Base-by-base conservation (phyloP, 2,113 vertebrate species). In the Thinocorus orbignyianus region DNA sequence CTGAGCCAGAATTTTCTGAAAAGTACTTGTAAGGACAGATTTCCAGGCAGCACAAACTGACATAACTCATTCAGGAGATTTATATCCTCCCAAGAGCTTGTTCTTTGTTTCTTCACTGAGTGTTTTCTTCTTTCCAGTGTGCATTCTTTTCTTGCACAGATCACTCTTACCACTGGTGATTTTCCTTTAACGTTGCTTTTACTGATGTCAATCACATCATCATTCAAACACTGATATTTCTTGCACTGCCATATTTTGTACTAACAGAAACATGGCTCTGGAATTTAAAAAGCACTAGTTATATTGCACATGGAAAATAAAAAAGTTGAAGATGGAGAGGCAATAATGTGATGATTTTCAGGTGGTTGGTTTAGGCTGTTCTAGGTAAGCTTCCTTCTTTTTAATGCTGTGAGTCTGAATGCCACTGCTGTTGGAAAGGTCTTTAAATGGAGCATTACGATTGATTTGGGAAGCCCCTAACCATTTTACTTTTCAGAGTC, bases 121-220 rank as follows among this genome's bases (percentile, higher is more conserved):
- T 39, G 7, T 17, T 72, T 92, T 76, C 86, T 48, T 62, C 41
- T 80, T 92, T 84, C 64, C 14, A 44, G 60, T 33, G 80, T 41
- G 81, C 28, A 76, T 4, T 31, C 35, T 95, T 96, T 95, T 95
- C 81, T 86, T 94, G 91, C 87, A 95, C 88, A 87, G 91, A 93
- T 83, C 62, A 82, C 28, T 76, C 61, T 86, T 88, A 57, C 46
- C 46, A 78, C 17, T 58, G 80, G 80, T 57, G 46, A 48, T 44
- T 62, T 96, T 83, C 46, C 2, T 30, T 94, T 49, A 84, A 73
- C 16, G 41, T 25, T 62, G 86, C 74, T 93, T 95, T 92, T 81
- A 37, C 60, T 72, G 62, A 49, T 28, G 33, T 69, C 69, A 70
- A 49, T 17, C 52, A 91, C n/a, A 41, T 52, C 7, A 54, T 49